Percentiles rank a stretch among this genome's conserved stretches.
phyloP scores from a whole-genome alignment of 2,888 invertebrate species.

The Drosophila barbarae region DNA sequence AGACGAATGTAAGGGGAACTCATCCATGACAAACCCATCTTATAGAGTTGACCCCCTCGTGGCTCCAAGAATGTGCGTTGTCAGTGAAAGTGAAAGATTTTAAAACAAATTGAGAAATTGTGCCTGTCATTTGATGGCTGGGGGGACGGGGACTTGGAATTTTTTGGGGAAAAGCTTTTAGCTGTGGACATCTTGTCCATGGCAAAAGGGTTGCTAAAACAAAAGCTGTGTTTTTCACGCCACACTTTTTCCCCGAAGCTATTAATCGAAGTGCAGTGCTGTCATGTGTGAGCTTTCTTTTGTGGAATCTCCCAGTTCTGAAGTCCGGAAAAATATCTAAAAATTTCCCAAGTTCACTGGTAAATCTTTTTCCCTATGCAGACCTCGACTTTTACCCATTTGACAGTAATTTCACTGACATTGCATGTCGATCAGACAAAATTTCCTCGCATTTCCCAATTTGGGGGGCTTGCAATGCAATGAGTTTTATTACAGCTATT shows the following conservation, averaged over 20 bases:
- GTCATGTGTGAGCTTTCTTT: conserved; percentile 39
- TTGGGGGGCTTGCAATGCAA: conserved; percentile 52
- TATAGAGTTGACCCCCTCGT: conserved; percentile 5
- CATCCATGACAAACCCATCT: too few relatives aligned
- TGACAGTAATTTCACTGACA: conserved; percentile 55
- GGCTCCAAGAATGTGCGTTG: conserved; percentile 35
- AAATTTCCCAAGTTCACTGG: not conserved
- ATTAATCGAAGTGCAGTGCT: conserved; percentile 15
- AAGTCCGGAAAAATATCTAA: not conserved
- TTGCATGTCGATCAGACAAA: conserved; percentile 57
- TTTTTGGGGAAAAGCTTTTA: conserved; percentile 43
- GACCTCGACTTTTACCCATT: conserved; percentile 60
- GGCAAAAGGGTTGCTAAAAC: conserved; percentile 40
- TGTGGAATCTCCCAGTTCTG: conserved; percentile 30
- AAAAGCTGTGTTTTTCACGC: conserved; percentile 40
- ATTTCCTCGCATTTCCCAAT: conserved; percentile 42
- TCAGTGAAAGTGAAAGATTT: conserved; percentile 41
- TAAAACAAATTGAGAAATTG: conserved; percentile 24
- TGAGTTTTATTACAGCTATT: conserved; percentile 62
- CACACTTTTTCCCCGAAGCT: conserved; percentile 9
- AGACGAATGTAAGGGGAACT: not conserved
- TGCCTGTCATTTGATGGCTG: conserved; percentile 16
- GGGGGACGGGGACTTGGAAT: conserved; percentile 11
- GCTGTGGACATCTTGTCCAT: conserved; percentile 24
- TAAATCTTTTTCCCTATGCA: not conserved